Conservation (phyloP, 2,797 vertebrate species). For the Artibeus lituratus region DNA sequence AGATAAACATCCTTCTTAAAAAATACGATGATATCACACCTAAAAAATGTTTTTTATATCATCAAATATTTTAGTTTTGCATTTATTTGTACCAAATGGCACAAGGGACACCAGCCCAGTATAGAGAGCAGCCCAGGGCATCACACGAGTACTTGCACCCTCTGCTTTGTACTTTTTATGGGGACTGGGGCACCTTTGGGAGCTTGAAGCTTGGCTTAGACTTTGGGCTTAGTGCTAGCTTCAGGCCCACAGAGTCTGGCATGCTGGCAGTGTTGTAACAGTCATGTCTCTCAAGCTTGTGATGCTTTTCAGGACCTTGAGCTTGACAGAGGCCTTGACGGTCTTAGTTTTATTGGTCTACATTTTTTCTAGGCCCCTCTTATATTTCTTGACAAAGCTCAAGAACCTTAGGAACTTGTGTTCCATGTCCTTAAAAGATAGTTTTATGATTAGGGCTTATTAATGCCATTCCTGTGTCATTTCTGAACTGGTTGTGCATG, state of each 20-base stretch:
- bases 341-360: not conserved
- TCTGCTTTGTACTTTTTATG: not conserved
- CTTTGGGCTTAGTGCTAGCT: not conserved
- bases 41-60: not conserved
- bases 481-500: not conserved
- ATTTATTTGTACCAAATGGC: slow-evolving; percentile 33
- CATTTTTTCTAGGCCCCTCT: not conserved
- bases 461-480: not conserved
- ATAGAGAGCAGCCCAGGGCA: not conserved
- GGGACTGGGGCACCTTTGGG: not conserved
- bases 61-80: not conserved
- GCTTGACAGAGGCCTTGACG: not conserved
- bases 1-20: not conserved
- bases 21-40: not conserved
- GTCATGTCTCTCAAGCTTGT: not conserved
- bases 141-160: not conserved
- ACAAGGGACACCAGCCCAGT: not conserved
- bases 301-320: not conserved
- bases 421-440: not conserved
- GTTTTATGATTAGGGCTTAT: not conserved
- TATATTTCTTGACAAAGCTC: not conserved
- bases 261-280: not conserved
- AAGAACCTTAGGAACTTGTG: not conserved
- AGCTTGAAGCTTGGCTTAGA: not conserved
- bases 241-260: not conserved